Percentiles rank a stretch among this genome's conserved stretches.
Evolutionary conservation across 2,888 invertebrate genomes (phyloP).

Genomic region (Drosophila melanosoma): DNA sequence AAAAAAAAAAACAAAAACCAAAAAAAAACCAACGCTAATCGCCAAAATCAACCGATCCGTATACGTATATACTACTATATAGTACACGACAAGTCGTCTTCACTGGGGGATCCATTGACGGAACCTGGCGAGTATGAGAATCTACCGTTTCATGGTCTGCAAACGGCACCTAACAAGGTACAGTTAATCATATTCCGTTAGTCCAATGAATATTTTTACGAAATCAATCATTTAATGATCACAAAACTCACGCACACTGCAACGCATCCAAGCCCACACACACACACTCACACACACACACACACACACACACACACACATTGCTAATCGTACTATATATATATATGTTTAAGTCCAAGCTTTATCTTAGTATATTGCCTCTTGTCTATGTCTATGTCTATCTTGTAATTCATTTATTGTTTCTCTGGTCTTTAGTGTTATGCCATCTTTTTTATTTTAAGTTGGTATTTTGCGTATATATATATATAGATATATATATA

Average conservation of each 20-base stretch:
- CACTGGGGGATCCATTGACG: constrained; percentile 89
- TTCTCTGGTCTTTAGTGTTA: constrained; percentile 39
- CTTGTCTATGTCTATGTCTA: constrained; percentile 52
- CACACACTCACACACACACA: constrained; percentile 13
- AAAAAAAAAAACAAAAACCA: constrained; percentile 25
- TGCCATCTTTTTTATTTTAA: constrained; percentile 20
- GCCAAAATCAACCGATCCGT: constrained; percentile 62
- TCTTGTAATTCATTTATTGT: constrained; percentile 22
- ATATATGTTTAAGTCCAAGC: constrained; percentile 38
- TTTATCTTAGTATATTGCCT: constrained; percentile 44
- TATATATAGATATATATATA: constrained; percentile 2
- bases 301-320: constrained; percentile 29
- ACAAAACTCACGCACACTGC: neutral
- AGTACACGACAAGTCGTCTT: constrained; percentile 86
- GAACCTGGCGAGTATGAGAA: constrained; percentile 97
- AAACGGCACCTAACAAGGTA: constrained; percentile 97
- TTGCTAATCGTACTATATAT: constrained; percentile 45
- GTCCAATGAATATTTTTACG: constrained; percentile 19
- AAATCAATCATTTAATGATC: constrained; percentile 7
- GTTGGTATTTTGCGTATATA: constrained; percentile 22
- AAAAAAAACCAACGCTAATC: constrained; percentile 48
- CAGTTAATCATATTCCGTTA: constrained; percentile 54
- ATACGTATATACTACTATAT: constrained; percentile 53
- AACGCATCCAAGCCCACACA: constrained; percentile 14
- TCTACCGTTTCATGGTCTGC: constrained; percentile 97